Evolutionary conservation across 2,113 vertebrate genomes (phyloP).

Genomic region (Anser brachyrhynchus): DNA sequence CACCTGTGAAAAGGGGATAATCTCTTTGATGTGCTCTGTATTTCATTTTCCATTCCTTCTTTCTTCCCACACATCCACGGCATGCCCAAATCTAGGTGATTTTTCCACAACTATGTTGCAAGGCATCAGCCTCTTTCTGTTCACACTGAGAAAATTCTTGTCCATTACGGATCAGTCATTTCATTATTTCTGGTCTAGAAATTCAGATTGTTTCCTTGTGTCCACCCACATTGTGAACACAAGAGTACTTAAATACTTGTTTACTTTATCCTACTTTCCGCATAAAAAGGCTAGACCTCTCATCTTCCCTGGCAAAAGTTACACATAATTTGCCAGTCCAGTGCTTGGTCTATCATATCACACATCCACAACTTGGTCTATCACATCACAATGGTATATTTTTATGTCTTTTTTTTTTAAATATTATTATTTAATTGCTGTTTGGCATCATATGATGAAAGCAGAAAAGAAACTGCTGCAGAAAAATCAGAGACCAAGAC

Average conservation of each 20-base stretch:
- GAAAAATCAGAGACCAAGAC: background rate
- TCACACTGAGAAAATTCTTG: background rate
- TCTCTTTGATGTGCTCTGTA: constrained; percentile 42
- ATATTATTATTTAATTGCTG: background rate
- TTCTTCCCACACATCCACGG: constrained; percentile 45
- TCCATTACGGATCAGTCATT: background rate
- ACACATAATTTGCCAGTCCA: background rate
- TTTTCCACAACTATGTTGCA: background rate
- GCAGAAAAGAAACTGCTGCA: background rate
- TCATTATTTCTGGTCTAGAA: background rate
- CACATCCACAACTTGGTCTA: background rate
- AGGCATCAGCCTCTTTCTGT: background rate
- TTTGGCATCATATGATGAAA: background rate
- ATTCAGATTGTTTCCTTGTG: background rate
- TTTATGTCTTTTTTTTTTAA: too few species aligned
- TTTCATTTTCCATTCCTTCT: constrained; percentile 40
- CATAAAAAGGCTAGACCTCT: background rate
- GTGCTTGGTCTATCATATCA: background rate
- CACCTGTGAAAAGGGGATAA: constrained; percentile 17
- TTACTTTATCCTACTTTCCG: background rate
- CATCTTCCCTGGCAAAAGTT: background rate
- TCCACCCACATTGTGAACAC: background rate
- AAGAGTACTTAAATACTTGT: background rate
- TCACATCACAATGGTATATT: background rate
- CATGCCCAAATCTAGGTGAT: background rate